Evolutionary conservation across 1,140 invertebrate genomes (phyloP), one percentile per base, ranked within the genome.

Genomic region (Geopemphigus sp.): DNA sequence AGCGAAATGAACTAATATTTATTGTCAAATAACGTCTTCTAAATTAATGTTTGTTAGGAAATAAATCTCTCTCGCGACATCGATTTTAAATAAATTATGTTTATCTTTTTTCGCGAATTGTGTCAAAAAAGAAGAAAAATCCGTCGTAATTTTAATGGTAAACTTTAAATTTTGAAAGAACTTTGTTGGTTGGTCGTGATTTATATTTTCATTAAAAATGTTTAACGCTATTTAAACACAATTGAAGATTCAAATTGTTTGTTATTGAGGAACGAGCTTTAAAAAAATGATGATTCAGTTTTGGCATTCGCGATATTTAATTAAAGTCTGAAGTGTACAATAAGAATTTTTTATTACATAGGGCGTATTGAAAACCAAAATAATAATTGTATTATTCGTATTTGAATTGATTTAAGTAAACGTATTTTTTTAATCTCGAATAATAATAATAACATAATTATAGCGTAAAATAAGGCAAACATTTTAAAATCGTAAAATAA

Each of bases 21-120:
- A 14, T 50, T 50, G 66, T 68, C 45, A 50, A 68, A 47, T 26
- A 68, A 68, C 22, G 26, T 17, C 50, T 50, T 11, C 47, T 47
- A 68, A 68, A 68, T 68, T 68, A 68, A 68, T 24, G n/a, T 15
- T 47, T 24, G 32, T 45, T 22, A 47, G 64, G 45, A 50, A 68
- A 68, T 15, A 68, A 68, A 1, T 47, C 19, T 50, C 47, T 32
- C 47, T 47, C 6, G 32, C 14, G 11, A 68, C 22, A 24, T 68
- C 66, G n/a, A 50, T 50, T 68, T 68, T 11, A 50, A 50, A 24
- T 68, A 47, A 68, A 68, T 68, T 68, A 32, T 14, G 19, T 66
- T 66, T 66, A 12, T 47, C 15, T 68, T 47, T 68, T 66, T 66
- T 47, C 14, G 22, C 64, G 45, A 14, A n/a, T 15, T n/a, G 15